Evolutionary conservation across 2,113 vertebrate genomes (phyloP), one percentile per base, ranked within the genome.

Genomic region (Acrocephalus arundinaceus): DNA sequence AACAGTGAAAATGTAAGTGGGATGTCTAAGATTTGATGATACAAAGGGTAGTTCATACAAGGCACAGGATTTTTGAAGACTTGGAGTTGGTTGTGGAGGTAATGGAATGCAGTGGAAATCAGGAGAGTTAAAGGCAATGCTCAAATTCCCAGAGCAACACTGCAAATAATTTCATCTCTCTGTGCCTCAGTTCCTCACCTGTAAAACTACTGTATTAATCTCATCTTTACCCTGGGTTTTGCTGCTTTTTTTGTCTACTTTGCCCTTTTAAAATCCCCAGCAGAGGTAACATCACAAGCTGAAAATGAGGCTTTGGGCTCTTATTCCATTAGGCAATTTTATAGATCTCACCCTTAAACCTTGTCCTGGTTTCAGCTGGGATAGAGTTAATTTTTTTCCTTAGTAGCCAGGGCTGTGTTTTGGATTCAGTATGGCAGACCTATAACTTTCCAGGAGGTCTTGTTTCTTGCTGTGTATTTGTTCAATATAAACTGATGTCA

Each of bases 1-100:
- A 99, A 99, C 98, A 99, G 98, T n/a, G 99, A 99, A 95, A 99
- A 99, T 6, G 99, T 99, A 97, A 97, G 99, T 98, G 77, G 24
- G 83, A 11, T 61, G 17, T 33, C 1, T 49, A 30, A 54, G 54
- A 46, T 30, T 76, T 59, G 51, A 39, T 3, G 5, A 4, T 87
- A 48, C 30, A 23, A 70, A 62, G 20, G 9, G 17, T 72, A 28
- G 15, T 46, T 84, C 9, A 2, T 76, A 48, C 17, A 58, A 80
- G n/a, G 46, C 49, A 72, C 45, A 13, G 25, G 33, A 35, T 71
- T 22, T 16, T 0, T 35, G 67, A 62, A 65, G 27, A 39, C 52
- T 18, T 48, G 45, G 46, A 27, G 33, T 12, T 65, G 9, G 4
- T 39, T 24, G 33, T 61, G n/a, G 1, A 8, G 48, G 21, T 45